Base-by-base conservation (phyloP, 2,797 vertebrate species). In the Chaetophractus vellerosus region DNA sequence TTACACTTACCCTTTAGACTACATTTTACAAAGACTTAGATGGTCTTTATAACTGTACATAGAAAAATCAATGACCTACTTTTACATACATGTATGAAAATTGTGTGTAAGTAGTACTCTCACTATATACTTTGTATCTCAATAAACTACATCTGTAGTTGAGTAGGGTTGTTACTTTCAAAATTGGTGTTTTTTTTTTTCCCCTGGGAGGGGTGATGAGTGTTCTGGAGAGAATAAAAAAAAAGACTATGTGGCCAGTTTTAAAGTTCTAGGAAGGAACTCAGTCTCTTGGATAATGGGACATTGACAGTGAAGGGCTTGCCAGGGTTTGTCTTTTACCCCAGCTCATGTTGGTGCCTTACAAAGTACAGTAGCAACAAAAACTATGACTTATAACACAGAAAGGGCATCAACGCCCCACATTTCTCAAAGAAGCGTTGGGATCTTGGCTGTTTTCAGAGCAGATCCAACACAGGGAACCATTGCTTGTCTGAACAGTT, bases 211-310 rank as follows among this genome's bases (percentile, higher is more conserved):
- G 68, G 90, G 5, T 63, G 38, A 87, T 24, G 50, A 36, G 31
- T 71, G 41, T 74, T 94, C 26, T 11, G 31, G 75, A 71, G 71
- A 89, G 63, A 88, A 88, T 38, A 69, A 94, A 83, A 71, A 74
- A 64, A 71, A 86, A 87, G 14, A 24, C 15, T 19, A 16, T 33
- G 45, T n/a, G 28, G 41, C 28, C 48, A 75, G 4, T 31, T 41
- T 15, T 24, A 66, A 61, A 92, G 6, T 79, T 45, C 21, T 52
- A 71, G 52, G 66, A 81, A 55, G 21, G 26, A 92, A 41, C 4
- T 45, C 66, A 68, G 18, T 33, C 38, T 28, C 23, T 45, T 19
- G 0, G 15, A 12, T 41, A 36, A 38, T 24, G 4, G 26, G 19
- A 23, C 87, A 48, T 63, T n/a, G 28, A 48, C 50, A 80, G 18